Percentiles rank a stretch among this genome's conserved stretches.
These are phyloP conservation scores for Pseudochromis fuscus DNA, from an alignment of 2,797 vertebrate genomes.

Conservation along the genomic window DNA sequence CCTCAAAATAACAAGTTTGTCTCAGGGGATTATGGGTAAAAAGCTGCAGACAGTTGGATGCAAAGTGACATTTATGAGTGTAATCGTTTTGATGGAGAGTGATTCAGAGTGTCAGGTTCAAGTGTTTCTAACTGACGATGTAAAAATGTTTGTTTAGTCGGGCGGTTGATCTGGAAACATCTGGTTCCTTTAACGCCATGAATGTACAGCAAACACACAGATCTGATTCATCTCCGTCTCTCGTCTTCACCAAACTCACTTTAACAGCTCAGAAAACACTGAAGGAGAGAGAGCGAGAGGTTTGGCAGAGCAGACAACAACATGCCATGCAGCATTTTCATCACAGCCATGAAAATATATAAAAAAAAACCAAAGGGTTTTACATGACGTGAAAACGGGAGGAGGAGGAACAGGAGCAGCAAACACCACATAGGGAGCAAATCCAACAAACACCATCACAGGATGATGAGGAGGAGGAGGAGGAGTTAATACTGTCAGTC, in stretches of 20 bases:
- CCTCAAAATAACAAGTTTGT: no score
- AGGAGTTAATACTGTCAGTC: constrained; percentile 46
- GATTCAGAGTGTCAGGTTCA: no score
- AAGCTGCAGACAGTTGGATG: no score
- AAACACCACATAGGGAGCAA: constrained; percentile 13
- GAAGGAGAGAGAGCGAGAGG: constrained; percentile 4
- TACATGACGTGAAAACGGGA: background rate
- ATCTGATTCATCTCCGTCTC: background rate
- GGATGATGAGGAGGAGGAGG: constrained; percentile 32
- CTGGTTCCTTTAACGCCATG: constrained; percentile 7
- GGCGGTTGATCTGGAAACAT: no score
- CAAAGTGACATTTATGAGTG: no score
- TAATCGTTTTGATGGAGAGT: no score
- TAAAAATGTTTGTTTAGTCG: background rate
- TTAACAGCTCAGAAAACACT: background rate
- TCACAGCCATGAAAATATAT: constrained; percentile 22
- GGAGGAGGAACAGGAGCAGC: background rate
- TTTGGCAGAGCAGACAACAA: constrained; percentile 7
- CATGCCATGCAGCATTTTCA: constrained; percentile 17
- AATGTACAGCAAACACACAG: constrained; percentile 15
- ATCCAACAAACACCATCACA: constrained; percentile 13
- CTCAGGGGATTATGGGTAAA: no score
- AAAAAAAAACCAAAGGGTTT: constrained; percentile 18
- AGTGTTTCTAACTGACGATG: no score
- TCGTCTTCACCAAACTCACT: background rate